These are phyloP conservation scores for Scaptomyza cyrtandrae DNA, from an alignment of 2,888 invertebrate genomes.

Conservation along the genomic window DNA sequence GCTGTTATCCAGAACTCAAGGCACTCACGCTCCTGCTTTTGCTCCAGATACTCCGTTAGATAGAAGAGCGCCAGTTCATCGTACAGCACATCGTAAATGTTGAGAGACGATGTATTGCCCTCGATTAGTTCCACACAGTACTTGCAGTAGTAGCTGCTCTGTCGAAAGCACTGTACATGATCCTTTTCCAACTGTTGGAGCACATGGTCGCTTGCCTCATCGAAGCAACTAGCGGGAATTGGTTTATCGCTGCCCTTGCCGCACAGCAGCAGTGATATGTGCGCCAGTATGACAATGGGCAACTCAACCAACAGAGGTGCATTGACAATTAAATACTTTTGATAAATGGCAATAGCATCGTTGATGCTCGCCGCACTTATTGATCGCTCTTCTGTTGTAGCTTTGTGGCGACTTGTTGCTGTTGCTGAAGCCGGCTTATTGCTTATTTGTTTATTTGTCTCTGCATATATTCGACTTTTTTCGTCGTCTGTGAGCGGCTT, in stretches of 20 bases:
- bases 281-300: slow-evolving; percentile 82
- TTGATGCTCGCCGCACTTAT: slow-evolving; percentile 75
- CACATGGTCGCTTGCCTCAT: slow-evolving; percentile 89
- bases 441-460: slow-evolving; percentile 80
- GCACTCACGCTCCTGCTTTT: slow-evolving; percentile 90
- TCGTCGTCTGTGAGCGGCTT: slow-evolving; percentile 84
- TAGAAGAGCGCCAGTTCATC: slow-evolving; percentile 96
- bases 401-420: slow-evolving; percentile 23
- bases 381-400: slow-evolving; percentile 46
- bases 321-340: slow-evolving; percentile 83
- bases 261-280: slow-evolving; percentile 82
- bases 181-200: slow-evolving; percentile 89
- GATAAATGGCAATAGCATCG: slow-evolving; percentile 84
- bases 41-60: slow-evolving; percentile 98
- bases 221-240: slow-evolving; percentile 88
- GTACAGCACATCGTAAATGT: slow-evolving; percentile 93
- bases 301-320: slow-evolving; percentile 80
- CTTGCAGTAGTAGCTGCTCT: slow-evolving; percentile 94
- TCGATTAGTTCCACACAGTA: slow-evolving; percentile 94
- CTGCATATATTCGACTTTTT: slow-evolving; percentile 83
- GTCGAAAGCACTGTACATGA: slow-evolving; percentile 92
- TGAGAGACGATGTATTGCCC: slow-evolving; percentile 67
- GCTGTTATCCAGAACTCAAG: slow-evolving; percentile 96
- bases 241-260: slow-evolving; percentile 53
- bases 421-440: slow-evolving; percentile 24